Conservation (phyloP, 2,888 invertebrate species). For the Geotrupes spiniger region DNA sequence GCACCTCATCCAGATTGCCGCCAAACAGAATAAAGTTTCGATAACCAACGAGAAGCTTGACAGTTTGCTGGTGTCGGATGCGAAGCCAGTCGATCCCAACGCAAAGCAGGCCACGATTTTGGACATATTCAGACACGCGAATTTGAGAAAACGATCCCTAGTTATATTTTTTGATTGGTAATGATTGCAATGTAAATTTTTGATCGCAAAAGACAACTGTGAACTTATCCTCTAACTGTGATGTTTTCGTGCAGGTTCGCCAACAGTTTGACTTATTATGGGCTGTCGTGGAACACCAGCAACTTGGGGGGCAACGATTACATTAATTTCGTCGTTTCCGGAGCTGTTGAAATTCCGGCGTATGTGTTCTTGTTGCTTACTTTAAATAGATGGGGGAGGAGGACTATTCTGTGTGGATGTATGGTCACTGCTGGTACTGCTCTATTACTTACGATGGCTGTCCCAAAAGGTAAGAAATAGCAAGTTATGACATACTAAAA, state of each 20-base stretch:
- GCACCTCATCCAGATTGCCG: conserved; percentile 59
- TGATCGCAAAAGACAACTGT: too few species aligned
- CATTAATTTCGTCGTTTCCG: conserved; percentile 71
- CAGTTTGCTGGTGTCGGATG: conserved; percentile 52
- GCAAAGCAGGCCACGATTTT: conserved; percentile 53
- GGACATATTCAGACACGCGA: conserved; percentile 63
- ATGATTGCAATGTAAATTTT: conserved; percentile 29
- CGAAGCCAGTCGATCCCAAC: conserved; percentile 41
- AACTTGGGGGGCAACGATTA: conserved; percentile 69
- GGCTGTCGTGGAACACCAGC: conserved; percentile 72
- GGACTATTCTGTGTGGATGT: conserved; percentile 65
- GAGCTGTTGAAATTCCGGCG: conserved; percentile 74
- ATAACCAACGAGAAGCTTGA: conserved; percentile 57
- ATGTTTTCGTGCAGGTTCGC: conserved; percentile 70
- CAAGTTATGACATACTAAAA: too few species aligned
- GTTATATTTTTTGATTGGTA: conserved; percentile 74
- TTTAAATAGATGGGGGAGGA: conserved; percentile 68
- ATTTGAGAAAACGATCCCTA: conserved; percentile 62
- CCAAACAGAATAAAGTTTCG: conserved; percentile 62
- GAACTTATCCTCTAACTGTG: too few species aligned
- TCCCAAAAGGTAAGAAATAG: conserved; percentile 54
- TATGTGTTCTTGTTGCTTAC: conserved; percentile 64
- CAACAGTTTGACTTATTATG: conserved; percentile 75
- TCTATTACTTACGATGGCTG: conserved; percentile 57
- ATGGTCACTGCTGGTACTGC: conserved; percentile 63